These are phyloP conservation scores for Eulemur rubriventer DNA, from an alignment of 2,797 vertebrate genomes.

Conservation along the genomic window DNA sequence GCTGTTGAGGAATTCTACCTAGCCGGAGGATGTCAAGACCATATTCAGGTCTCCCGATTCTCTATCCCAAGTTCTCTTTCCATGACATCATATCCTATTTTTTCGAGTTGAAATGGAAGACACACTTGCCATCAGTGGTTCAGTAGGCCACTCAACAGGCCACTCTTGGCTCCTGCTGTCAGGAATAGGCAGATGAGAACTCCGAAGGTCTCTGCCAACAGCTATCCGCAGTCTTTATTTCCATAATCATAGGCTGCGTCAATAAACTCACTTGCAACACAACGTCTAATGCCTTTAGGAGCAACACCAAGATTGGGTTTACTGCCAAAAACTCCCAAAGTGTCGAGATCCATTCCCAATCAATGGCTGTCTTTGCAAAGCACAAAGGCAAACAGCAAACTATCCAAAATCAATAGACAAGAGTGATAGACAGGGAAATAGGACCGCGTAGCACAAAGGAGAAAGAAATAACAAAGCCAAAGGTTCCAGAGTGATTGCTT, in stretches of 20 bases:
- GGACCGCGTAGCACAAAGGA: conserved; percentile 42
- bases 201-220: conserved; percentile 33
- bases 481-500: conserved; percentile 60
- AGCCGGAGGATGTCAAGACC: not conserved
- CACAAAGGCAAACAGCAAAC: conserved; percentile 51
- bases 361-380: conserved; percentile 53
- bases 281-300: not conserved
- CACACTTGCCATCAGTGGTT: not conserved
- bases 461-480: conserved; percentile 71
- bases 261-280: not conserved
- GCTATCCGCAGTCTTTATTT: conserved; percentile 18
- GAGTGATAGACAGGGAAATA: conserved; percentile 67
- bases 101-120: conserved; percentile 26
- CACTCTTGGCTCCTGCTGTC: not conserved
- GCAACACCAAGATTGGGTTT: not conserved
- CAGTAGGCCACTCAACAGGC: not conserved
- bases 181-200: not conserved
- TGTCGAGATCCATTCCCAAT: conserved; percentile 49
- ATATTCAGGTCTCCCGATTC: not conserved
- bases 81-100: not conserved
- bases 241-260: not conserved
- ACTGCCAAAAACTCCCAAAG: not conserved
- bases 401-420: conserved; percentile 75
- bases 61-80: not conserved
- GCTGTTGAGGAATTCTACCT: not conserved